phyloP scores from a whole-genome alignment of 2,888 invertebrate species.

The Drosophila rubida region DNA sequence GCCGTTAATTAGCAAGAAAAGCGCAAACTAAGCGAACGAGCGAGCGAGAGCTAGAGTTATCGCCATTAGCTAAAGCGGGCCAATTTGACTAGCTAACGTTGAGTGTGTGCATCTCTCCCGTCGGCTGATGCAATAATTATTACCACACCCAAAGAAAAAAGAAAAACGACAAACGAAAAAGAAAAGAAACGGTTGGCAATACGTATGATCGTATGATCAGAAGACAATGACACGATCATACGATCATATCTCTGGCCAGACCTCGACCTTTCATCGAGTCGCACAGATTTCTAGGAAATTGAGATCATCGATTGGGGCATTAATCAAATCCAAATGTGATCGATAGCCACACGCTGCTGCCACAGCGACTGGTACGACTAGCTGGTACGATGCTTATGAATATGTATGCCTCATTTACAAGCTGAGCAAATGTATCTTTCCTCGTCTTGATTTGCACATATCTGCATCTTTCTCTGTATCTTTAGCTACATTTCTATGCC shows the following conservation, averaged over 20 bases:
- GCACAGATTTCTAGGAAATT: conserved; percentile 66
- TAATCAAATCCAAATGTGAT: conserved; percentile 45
- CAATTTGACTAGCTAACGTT: conserved; percentile 50
- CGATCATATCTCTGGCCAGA: conserved; percentile 28
- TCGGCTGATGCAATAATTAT: conserved; percentile 69
- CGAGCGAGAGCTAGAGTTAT: neutral
- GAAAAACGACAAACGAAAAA: neutral
- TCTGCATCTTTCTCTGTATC: neutral
- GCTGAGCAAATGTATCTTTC: conserved; percentile 9
- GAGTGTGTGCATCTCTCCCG: conserved; percentile 36
- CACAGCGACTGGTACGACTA: conserved; percentile 50
- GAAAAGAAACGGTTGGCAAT: conserved; percentile 26
- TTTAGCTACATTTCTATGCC: conserved; percentile 42
- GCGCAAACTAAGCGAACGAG: conserved; percentile 51
- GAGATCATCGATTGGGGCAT: conserved; percentile 35
- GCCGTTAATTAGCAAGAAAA: conserved; percentile 69
- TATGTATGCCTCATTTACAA: conserved; percentile 52
- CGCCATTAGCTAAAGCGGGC: conserved; percentile 59
- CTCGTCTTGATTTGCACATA: neutral
- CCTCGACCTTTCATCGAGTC: conserved; percentile 57
- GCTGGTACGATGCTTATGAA: conserved; percentile 51
- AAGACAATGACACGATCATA: conserved; percentile 34
- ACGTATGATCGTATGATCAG: conserved; percentile 45
- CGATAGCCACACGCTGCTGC: conserved; percentile 27
- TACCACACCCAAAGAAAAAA: conserved; percentile 27